Evolutionary conservation across 2,113 vertebrate species (phyloP).

Genomic region (Clarias macrocephalus): DNA sequence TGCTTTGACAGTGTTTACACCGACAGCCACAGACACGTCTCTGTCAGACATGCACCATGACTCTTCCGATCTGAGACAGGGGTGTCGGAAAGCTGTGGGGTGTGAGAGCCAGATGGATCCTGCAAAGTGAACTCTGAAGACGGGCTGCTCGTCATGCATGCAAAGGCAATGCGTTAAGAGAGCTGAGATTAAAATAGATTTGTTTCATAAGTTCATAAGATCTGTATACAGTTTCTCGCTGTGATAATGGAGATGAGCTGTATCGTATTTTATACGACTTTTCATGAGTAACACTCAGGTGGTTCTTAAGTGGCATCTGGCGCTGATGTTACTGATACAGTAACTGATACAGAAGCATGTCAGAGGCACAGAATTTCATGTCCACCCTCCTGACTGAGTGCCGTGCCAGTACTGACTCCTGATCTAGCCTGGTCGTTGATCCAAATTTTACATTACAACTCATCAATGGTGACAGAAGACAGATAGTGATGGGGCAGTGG

Average conservation of each 20-base stretch:
- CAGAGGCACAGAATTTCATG: neutral
- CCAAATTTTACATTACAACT: neutral
- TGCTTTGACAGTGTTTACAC: neutral
- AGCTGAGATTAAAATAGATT: neutral
- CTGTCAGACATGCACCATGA: neutral
- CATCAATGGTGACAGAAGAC: neutral
- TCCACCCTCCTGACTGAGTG: constrained; percentile 1
- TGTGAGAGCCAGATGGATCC: neutral
- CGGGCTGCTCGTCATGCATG: neutral
- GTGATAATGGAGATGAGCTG: neutral
- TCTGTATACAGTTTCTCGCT: neutral
- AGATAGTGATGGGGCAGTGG: neutral
- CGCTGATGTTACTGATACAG: neutral
- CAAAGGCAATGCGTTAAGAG: neutral
- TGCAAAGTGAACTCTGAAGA: constrained; percentile 4
- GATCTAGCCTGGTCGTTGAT: neutral
- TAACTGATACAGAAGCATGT: neutral
- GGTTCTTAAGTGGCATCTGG: neutral
- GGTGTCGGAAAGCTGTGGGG: neutral
- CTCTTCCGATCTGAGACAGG: neutral
- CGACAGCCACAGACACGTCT: neutral
- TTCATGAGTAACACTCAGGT: neutral
- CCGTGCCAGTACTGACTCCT: neutral
- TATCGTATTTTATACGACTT: neutral
- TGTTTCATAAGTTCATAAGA: neutral